A percentile compares a stretch with the other conserved stretches of the same genome.
Conservation (phyloP, 2,888 invertebrate species). For the Phengaris arion region DNA sequence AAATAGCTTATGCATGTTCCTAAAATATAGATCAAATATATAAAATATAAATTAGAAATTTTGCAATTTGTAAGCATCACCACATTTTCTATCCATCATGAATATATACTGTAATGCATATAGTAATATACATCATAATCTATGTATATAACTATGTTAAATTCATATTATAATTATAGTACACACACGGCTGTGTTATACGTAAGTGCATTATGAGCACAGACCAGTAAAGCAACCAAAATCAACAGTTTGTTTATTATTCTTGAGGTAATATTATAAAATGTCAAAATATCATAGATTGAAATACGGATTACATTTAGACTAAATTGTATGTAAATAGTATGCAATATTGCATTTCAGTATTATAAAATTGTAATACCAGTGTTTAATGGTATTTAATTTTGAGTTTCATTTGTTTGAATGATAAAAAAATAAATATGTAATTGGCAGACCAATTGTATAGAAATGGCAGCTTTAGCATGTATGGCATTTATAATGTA, state of each 20-base stretch:
- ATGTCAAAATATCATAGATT: background rate
- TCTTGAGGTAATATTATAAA: too few relatives aligned
- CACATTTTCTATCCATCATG: constrained; percentile 1
- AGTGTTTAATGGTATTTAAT: background rate
- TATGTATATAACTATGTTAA: constrained; percentile 31
- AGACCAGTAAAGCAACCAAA: constrained; percentile 31
- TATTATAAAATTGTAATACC: background rate
- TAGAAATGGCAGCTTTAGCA: background rate
- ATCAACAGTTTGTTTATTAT: background rate
- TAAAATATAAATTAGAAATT: constrained; percentile 4
- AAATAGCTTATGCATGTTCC: constrained; percentile 46
- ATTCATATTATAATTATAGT: constrained; percentile 21
- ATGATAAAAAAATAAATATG: background rate
- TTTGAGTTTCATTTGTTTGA: background rate
- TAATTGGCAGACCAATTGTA: background rate
- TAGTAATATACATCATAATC: constrained; percentile 7
- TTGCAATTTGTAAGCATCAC: constrained; percentile 5
- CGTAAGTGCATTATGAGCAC: constrained; percentile 71
- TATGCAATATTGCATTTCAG: background rate
- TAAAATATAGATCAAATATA: constrained; percentile 36
- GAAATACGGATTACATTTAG: background rate
- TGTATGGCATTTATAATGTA: background rate
- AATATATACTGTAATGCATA: background rate
- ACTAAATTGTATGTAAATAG: background rate
- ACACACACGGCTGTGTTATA: constrained; percentile 65